Percentiles rank a stretch among this genome's conserved stretches.
phyloP scores from a whole-genome alignment of 2,113 vertebrate genomes.

The Urocolius indicus region DNA sequence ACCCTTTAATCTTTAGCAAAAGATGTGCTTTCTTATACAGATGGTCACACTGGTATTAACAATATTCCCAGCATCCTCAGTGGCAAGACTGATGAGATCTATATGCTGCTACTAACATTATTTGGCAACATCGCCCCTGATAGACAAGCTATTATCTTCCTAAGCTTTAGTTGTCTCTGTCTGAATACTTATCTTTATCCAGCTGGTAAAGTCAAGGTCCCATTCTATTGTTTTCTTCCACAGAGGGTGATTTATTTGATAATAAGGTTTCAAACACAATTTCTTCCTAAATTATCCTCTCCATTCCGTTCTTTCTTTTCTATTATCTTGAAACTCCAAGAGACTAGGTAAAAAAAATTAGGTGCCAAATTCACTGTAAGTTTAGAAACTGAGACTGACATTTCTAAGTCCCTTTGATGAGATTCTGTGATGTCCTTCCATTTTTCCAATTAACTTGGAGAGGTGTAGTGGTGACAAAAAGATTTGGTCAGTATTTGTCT shows the following conservation, averaged over 20 bases:
- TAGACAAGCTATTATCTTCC: slow-evolving; percentile 70
- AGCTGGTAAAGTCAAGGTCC: slow-evolving; percentile 27
- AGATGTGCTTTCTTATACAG: neutral
- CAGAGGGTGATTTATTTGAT: slow-evolving; percentile 70
- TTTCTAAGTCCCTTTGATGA: slow-evolving; percentile 53
- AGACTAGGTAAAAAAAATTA: slow-evolving; percentile 67
- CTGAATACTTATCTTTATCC: slow-evolving; percentile 72
- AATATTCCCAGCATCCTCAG: slow-evolving; percentile 16
- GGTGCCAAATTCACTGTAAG: slow-evolving; percentile 63
- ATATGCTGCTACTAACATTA: slow-evolving; percentile 63
- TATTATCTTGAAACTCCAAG: slow-evolving; percentile 57
- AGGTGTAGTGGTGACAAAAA: slow-evolving; percentile 27
- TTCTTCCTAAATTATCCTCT: slow-evolving; percentile 74
- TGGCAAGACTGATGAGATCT: slow-evolving; percentile 42
- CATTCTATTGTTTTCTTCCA: slow-evolving; percentile 57
- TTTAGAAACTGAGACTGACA: slow-evolving; percentile 60
- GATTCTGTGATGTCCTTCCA: slow-evolving; percentile 40
- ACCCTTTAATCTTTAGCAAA: neutral
- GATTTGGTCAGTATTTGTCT: slow-evolving; percentile 29
- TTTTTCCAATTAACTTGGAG: slow-evolving; percentile 62
- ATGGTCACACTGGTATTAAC: neutral
- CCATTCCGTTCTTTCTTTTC: slow-evolving; percentile 66
- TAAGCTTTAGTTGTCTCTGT: slow-evolving; percentile 43
- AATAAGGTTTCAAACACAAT: slow-evolving; percentile 69
- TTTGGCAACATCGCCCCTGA: slow-evolving; percentile 47